Conservation (phyloP, 2,797 vertebrate genomes). For the Myotis myotis region DNA sequence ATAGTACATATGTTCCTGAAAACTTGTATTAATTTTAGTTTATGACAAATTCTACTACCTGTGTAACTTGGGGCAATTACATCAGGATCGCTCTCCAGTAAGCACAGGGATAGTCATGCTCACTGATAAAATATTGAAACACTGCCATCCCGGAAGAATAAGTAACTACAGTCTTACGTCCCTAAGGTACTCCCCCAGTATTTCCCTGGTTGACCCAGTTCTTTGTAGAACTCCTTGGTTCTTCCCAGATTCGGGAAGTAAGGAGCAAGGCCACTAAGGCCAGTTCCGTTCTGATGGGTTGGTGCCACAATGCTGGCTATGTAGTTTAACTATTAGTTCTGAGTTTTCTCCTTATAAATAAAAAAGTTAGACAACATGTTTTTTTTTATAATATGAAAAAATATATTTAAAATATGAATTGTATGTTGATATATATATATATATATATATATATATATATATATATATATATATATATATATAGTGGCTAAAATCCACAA, state of each 20-base stretch:
- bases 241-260: background rate
- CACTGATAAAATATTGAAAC: background rate
- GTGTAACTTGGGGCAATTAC: background rate
- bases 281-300: background rate
- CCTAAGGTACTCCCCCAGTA: fast-evolving
- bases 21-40: conserved; percentile 18
- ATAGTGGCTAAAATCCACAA: background rate
- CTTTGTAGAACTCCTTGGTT: background rate
- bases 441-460: background rate
- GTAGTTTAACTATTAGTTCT: background rate
- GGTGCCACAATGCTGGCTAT: background rate
- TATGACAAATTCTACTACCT: background rate
- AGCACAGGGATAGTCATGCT: background rate
- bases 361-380: background rate
- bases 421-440: background rate
- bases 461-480: background rate
- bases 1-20: background rate
- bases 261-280: background rate
- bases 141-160: background rate
- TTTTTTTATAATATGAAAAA: background rate
- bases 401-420: background rate
- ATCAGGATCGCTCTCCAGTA: background rate
- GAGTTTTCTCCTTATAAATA: background rate
- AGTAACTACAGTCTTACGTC: background rate
- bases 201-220: background rate